phyloP scores from a whole-genome alignment of 1,140 invertebrate species.

The Cataglyphis hispanica region DNA sequence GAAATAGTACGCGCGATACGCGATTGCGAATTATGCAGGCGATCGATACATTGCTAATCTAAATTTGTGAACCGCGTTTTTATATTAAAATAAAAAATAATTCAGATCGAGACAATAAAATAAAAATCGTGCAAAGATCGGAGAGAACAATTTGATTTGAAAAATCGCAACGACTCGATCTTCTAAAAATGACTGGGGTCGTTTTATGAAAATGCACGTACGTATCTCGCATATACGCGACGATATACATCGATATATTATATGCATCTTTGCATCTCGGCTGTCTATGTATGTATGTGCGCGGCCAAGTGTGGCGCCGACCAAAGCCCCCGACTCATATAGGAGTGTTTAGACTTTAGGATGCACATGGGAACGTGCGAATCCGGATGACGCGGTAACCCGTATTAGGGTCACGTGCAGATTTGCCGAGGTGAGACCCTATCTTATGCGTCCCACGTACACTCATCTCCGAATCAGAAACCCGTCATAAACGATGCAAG shows the following conservation, averaged over 20 bases:
- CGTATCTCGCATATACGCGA: neutral
- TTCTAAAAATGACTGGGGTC: slow-evolving; percentile 21
- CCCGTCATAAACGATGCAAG: slow-evolving; percentile 82
- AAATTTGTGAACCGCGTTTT: neutral
- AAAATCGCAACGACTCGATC: slow-evolving; percentile 31
- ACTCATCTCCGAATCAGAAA: slow-evolving; percentile 84
- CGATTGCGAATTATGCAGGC: neutral
- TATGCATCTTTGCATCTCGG: neutral
- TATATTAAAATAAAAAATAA: too few species aligned
- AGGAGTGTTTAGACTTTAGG: slow-evolving; percentile 77
- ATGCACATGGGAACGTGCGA: slow-evolving; percentile 78
- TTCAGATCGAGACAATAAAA: neutral
- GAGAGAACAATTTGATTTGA: slow-evolving; percentile 11
- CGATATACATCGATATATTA: too few species aligned
- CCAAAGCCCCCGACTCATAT: slow-evolving; percentile 68
- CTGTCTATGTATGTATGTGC: neutral
- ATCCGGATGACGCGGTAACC: slow-evolving; percentile 74
- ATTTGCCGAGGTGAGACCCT: slow-evolving; percentile 79
- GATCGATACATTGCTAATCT: neutral
- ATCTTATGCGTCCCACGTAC: slow-evolving; percentile 83
- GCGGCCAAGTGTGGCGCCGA: slow-evolving; percentile 25
- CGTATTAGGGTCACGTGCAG: slow-evolving; percentile 84
- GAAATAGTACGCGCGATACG: slow-evolving; percentile 24
- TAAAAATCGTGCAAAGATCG: slow-evolving; percentile 5
- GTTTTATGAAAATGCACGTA: neutral